A percentile compares a stretch with the other conserved stretches of the same genome.
phyloP scores from a whole-genome alignment of 2,113 vertebrate genomes.

The Pollachius pollachius region DNA sequence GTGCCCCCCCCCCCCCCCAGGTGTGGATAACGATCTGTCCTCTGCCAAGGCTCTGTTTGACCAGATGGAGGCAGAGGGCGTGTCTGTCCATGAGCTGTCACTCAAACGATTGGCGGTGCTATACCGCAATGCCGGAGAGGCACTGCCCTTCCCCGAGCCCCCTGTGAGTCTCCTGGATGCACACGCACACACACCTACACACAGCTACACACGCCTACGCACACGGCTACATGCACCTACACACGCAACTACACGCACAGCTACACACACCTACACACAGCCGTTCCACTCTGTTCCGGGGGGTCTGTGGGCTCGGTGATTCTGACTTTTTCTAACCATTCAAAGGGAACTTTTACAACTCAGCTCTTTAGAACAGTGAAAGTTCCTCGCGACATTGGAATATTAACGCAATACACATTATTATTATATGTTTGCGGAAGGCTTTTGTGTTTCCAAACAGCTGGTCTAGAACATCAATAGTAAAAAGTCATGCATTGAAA shows the following conservation, averaged over 20 bases:
- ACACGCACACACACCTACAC: constrained; percentile 5
- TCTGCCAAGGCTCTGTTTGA: constrained; percentile 80
- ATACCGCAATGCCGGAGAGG: constrained; percentile 77
- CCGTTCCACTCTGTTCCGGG: too few species aligned
- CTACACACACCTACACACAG: too few species aligned
- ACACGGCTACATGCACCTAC: neutral
- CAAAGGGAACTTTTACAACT: too few species aligned
- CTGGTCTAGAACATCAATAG: too few species aligned
- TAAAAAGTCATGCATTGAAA: too few species aligned
- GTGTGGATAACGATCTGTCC: constrained; percentile 74
- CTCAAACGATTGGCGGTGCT: constrained; percentile 86
- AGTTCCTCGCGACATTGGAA: too few species aligned
- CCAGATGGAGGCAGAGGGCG: constrained; percentile 70
- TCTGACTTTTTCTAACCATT: too few species aligned
- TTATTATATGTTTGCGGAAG: too few species aligned
- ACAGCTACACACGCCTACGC: neutral
- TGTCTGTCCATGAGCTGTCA: constrained; percentile 70
- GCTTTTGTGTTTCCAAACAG: too few species aligned
- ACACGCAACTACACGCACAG: neutral
- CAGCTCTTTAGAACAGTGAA: too few species aligned
- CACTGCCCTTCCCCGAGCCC: constrained; percentile 85
- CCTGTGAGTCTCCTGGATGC: constrained; percentile 75
- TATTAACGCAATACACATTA: too few species aligned
- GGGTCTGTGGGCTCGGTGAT: too few species aligned
- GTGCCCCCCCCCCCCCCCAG: constrained; percentile 57